Percentiles rank a stretch among this genome's conserved stretches.
Evolutionary conservation across 2,888 invertebrate genomes (phyloP).

Genomic region (Melieria crassipennis): DNA sequence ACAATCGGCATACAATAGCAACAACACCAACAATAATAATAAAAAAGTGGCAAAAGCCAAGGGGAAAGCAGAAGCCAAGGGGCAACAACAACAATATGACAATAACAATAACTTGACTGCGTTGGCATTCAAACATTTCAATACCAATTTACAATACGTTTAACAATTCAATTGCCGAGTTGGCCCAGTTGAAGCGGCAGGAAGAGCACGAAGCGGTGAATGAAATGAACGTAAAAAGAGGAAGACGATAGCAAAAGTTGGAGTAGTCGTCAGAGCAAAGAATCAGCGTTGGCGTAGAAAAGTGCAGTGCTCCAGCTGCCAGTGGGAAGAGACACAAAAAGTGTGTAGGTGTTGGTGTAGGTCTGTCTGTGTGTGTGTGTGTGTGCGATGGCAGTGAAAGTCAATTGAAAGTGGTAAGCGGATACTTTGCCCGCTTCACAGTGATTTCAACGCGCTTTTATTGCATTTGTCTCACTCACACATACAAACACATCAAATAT

Average conservation of each 20-base stretch:
- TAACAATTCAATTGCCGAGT: slow-evolving; percentile 30
- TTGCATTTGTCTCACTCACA: too few species aligned
- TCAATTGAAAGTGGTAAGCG: too few species aligned
- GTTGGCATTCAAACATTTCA: slow-evolving; percentile 38
- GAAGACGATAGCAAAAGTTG: too few species aligned
- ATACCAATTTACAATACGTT: slow-evolving; percentile 39
- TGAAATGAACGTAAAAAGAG: background rate
- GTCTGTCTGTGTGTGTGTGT: background rate
- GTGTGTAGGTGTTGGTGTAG: too few species aligned
- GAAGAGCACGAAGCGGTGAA: too few species aligned
- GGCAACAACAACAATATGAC: slow-evolving; percentile 26
- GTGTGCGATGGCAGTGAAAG: background rate
- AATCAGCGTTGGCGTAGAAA: too few species aligned
- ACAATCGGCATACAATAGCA: slow-evolving; percentile 3
- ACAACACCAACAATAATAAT: background rate
- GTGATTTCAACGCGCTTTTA: too few species aligned
- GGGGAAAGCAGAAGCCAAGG: background rate
- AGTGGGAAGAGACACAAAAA: too few species aligned
- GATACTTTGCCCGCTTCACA: too few species aligned
- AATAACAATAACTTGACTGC: slow-evolving; percentile 35
- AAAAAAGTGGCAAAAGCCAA: slow-evolving; percentile 22
- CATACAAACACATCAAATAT: too few species aligned
- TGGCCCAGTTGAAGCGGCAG: background rate
- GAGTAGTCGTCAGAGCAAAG: too few species aligned
- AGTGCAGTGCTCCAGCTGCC: too few species aligned